These are phyloP conservation scores for Arvicanthis niloticus DNA, from an alignment of 2,113 vertebrate species.

Conservation along the genomic window DNA sequence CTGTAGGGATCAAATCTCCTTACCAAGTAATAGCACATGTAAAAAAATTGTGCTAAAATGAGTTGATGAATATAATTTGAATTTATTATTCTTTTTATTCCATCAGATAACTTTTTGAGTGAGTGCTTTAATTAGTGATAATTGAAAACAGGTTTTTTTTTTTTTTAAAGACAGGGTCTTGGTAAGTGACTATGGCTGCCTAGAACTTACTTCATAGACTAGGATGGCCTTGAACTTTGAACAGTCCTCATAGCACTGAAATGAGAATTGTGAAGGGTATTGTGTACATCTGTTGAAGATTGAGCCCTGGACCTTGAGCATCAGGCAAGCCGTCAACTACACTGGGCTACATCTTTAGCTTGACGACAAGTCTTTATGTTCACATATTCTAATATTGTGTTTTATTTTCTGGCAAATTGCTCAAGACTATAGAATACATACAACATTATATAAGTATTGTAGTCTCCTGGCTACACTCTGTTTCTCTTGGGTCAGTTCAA, in stretches of 20 bases:
- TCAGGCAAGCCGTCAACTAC: not conserved
- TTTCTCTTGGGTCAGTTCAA: not conserved
- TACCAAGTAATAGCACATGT: accelerated
- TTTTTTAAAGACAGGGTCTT: not conserved
- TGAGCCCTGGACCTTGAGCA: not conserved
- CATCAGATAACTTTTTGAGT: not conserved
- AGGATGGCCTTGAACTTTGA: not conserved
- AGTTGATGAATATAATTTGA: not conserved
- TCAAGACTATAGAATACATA: not conserved
- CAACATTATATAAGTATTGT: not conserved
- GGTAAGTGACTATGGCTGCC: not conserved
- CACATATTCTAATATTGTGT: not conserved
- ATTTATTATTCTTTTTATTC: not conserved
- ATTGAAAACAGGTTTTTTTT: not conserved
- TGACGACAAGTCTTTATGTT: not conserved
- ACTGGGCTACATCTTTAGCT: not conserved
- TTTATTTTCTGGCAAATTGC: not conserved
- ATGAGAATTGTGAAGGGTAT: not conserved
- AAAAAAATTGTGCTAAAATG: not conserved
- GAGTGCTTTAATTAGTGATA: not conserved
- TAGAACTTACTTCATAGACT: not conserved
- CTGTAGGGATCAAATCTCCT: not conserved
- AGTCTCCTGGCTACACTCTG: not conserved
- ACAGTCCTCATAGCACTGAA: not conserved
- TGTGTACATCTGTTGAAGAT: not conserved